Evolutionary conservation across 2,797 vertebrate genomes (phyloP), one percentile per base, ranked within the genome.

Genomic region (Aldrovandia affinis): DNA sequence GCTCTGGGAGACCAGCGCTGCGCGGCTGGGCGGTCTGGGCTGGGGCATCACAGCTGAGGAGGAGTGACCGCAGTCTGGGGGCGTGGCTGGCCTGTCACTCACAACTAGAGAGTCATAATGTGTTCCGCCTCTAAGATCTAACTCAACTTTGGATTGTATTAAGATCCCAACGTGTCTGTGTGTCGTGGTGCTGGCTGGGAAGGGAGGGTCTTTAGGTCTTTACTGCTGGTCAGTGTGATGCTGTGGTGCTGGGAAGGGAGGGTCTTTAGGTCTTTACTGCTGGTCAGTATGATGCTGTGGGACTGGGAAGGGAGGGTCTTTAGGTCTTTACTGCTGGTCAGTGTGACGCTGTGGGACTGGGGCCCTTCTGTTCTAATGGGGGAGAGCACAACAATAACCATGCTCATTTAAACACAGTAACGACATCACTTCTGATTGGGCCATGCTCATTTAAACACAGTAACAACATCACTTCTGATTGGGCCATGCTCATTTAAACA

Each of bases 341-440:
- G n/a, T 65, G 12, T 65, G 63, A 33, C 28, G 30, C n/a, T 65
- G 63, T 65, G 63, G 63, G 3, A 65, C 63, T 65, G 63, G 63
- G 12, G 63, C 63, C 30, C 10, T 33, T 65, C 28, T 28, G 30
- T 30, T 65, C n/a, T 65, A 65, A 65, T 65, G n/a, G 63, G 12
- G 63, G 9, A 30, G 30, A 65, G 63, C 63, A 65, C 63, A 65
- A 22, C 59, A 63, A 63, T 28, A 25, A 63, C 59, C 63, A 65
- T 65, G 30, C n/a, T 33, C 28, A 65, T 65, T 65, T 65, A 83
- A 70, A 25, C 68, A 83, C 22, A 55, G 50, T 36, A 83, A 78
- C 28, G 47, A 42, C 2, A 81, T 7, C n/a, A 63, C 59, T 81
- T 81, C n/a, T n/a, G n/a, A n/a, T n/a, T n/a, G n/a, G n/a, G n/a